Evolutionary conservation across 2,888 invertebrate genomes (phyloP).

Genomic region (Callyntrura guangdongensis): DNA sequence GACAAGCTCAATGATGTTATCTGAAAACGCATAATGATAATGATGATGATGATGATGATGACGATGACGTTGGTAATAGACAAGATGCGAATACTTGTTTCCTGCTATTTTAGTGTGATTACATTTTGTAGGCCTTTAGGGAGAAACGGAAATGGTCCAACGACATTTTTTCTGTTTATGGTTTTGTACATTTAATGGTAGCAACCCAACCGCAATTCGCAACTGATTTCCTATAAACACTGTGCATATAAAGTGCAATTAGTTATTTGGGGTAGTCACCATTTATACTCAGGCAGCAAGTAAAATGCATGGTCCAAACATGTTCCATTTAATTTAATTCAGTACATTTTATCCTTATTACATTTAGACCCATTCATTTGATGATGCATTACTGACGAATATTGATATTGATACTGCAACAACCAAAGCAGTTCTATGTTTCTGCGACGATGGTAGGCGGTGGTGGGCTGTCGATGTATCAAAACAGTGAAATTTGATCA

Average conservation of each 20-base stretch:
- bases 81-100: background rate
- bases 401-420: background rate
- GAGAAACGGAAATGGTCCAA: no score
- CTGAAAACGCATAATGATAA: background rate
- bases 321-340: constrained; percentile 13
- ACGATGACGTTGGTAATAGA: background rate
- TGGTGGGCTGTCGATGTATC: background rate
- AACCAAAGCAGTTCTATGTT: background rate
- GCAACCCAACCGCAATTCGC: background rate
- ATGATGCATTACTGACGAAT: background rate
- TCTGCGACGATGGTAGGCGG: background rate
- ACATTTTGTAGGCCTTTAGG: background rate
- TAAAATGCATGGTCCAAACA: background rate
- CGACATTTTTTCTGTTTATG: constrained; percentile 6
- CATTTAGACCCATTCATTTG: constrained; percentile 13
- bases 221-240: background rate
- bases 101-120: background rate
- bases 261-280: constrained; percentile 29
- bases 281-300: background rate
- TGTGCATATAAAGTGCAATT: background rate
- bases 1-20: background rate
- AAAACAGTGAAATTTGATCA: background rate
- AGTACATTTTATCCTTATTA: constrained; percentile 19
- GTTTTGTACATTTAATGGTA: background rate
- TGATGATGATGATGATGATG: background rate